Base-by-base conservation (phyloP, 1,140 invertebrate genomes). In the Drosophila micromelanica region DNA sequence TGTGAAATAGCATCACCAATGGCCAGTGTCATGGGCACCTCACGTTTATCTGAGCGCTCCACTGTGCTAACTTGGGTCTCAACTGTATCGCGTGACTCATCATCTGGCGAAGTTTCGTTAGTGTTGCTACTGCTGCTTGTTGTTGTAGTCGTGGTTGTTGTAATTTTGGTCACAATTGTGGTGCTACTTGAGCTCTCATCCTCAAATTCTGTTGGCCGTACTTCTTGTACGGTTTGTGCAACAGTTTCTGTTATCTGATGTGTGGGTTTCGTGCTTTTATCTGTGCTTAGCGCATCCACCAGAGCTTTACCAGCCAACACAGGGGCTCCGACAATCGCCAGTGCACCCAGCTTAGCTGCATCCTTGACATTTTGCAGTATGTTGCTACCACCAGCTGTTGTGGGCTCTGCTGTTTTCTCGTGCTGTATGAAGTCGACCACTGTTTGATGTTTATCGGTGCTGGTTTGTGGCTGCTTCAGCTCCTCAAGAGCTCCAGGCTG, bases 271-370 rank as follows among this genome's bases (percentile, higher is more conserved):
- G 90, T 76, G 12, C 45, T 5, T 57, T 87, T 81, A 3, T 94
- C 90, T 59, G 92, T 92, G 80, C 96, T 96, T 1, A 97, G 94
- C 8, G 95, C 96, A 92, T 97, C 95, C 30, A 95, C 95, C 12
- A 97, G 94, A 49, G 95, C 96, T 93, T 96, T 96, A 43, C 96
- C 97, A 54, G 97, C 97, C 51, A 97, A 90, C 67, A 97, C 94
- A 3, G 96, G 96, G 17, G 95, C 95, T 42, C 95, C 95, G n/a
- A 96, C 93, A 49, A 97, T 93, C 61, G 96, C 96, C 45, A 98
- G 86, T 1, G 98, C 93, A 12, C 98, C 98, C 76, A 97, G 92
- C 90, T 98, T 97, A 2, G 97, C 95, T 37, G 97, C 98, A 80
- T 98, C 95, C 85, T 95, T 95, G 35, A 95, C 93, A 90, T 95